These are phyloP conservation scores for Cariama cristata DNA, from an alignment of 2,113 vertebrate species.

Conservation along the genomic window DNA sequence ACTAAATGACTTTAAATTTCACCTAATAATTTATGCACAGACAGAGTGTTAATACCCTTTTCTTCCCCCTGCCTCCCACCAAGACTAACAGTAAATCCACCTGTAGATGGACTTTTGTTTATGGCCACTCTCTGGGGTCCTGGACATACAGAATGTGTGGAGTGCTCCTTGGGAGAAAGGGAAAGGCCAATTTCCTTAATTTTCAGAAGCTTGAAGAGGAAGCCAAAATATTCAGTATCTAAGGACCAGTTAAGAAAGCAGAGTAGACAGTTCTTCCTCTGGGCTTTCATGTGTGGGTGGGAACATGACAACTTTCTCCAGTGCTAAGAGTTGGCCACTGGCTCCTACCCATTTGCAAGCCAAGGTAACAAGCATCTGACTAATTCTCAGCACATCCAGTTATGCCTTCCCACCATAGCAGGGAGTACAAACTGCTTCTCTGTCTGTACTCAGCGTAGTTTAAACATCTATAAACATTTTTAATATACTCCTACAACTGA, in stretches of 20 bases:
- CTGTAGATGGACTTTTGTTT: not conserved
- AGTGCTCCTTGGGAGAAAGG: not conserved
- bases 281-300: rapidly evolving
- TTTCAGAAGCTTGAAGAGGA: not conserved
- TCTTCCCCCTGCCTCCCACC: not conserved
- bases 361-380: not conserved
- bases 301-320: not conserved
- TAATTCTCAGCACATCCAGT: not conserved
- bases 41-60: not conserved
- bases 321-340: not conserved
- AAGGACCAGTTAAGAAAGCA: not conserved
- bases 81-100: not conserved
- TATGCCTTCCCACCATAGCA: not conserved
- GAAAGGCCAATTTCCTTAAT: not conserved
- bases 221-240: not conserved
- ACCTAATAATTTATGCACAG: not conserved
- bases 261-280: not conserved
- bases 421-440: not conserved
- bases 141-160: not conserved
- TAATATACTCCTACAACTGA: not conserved
- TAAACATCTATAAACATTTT: constrained; percentile 7
- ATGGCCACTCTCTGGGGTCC: not conserved
- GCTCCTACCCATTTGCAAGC: not conserved
- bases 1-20: not conserved
- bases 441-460: not conserved